phyloP scores from a whole-genome alignment of 2,113 vertebrate species.

The Leptobrachium ailaonicum region DNA sequence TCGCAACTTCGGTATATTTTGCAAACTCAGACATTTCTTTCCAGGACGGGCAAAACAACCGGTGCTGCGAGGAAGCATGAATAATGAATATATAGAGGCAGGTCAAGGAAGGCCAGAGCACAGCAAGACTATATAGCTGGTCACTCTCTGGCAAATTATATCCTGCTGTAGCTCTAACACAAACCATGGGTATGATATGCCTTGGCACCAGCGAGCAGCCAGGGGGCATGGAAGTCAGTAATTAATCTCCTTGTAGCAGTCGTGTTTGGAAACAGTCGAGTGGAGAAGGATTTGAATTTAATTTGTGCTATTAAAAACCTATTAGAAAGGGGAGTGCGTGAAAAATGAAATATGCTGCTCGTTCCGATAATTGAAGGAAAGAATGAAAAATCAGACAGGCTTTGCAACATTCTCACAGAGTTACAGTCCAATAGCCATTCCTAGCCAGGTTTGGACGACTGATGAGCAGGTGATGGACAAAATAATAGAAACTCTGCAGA shows the following conservation, averaged over 20 bases:
- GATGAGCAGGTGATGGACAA: too few species aligned
- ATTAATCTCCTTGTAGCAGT: neutral
- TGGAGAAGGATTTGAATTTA: too few species aligned
- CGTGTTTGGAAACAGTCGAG: too few species aligned
- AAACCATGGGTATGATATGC: neutral
- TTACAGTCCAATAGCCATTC: too few species aligned
- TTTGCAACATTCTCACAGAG: too few species aligned
- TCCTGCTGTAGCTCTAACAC: neutral
- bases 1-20: neutral
- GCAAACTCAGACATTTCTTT: constrained; percentile 6
- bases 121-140: neutral
- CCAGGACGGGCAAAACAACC: neutral
- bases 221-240: neutral
- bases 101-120: neutral
- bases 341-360: too few species aligned
- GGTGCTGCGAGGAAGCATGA: constrained; percentile 6
- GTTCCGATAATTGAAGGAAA: too few species aligned
- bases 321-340: too few species aligned
- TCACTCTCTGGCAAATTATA: neutral
- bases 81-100: constrained; percentile 13
- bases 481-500: too few species aligned
- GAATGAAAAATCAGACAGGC: too few species aligned
- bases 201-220: neutral
- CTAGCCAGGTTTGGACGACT: too few species aligned
- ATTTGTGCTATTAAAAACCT: too few species aligned